Evolutionary conservation across 2,797 vertebrate species (phyloP).

Genomic region (Pteropus rufus): DNA sequence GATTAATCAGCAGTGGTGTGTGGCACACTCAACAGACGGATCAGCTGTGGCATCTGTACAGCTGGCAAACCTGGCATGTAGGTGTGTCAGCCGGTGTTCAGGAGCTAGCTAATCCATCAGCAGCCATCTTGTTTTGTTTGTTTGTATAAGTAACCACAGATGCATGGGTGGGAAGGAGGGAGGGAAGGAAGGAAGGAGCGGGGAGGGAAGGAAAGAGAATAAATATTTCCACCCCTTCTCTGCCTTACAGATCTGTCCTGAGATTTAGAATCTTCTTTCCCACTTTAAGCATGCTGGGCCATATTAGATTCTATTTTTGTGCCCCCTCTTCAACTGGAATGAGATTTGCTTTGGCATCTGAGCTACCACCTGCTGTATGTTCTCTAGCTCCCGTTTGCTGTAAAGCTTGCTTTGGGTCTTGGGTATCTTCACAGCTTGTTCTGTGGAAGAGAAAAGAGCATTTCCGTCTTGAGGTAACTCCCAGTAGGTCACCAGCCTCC

Average conservation of each 20-base stretch:
- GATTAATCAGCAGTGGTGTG: slow-evolving; percentile 61
- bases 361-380: background rate
- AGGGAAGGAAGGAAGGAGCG: background rate
- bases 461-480: slow-evolving; percentile 46
- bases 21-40: slow-evolving; percentile 67
- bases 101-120: slow-evolving; percentile 49
- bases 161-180: accelerated
- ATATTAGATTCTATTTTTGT: slow-evolving; percentile 31
- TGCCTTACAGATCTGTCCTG: slow-evolving; percentile 36
- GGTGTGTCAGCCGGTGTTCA: slow-evolving; percentile 67
- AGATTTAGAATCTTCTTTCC: background rate
- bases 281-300: slow-evolving; percentile 41
- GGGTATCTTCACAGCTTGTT: background rate
- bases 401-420: slow-evolving; percentile 53
- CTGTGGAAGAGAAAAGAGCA: background rate
- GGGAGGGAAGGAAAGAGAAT: background rate
- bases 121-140: slow-evolving; percentile 74
- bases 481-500: background rate
- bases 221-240: background rate
- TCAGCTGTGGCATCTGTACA: slow-evolving; percentile 72
- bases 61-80: slow-evolving; percentile 75
- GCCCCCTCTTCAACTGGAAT: background rate
- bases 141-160: slow-evolving; percentile 64
- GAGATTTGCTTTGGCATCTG: slow-evolving; percentile 60
- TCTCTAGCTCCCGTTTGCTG: background rate